Conservation (phyloP, 2,888 invertebrate species). For the Pachymerium ferrugineum region DNA sequence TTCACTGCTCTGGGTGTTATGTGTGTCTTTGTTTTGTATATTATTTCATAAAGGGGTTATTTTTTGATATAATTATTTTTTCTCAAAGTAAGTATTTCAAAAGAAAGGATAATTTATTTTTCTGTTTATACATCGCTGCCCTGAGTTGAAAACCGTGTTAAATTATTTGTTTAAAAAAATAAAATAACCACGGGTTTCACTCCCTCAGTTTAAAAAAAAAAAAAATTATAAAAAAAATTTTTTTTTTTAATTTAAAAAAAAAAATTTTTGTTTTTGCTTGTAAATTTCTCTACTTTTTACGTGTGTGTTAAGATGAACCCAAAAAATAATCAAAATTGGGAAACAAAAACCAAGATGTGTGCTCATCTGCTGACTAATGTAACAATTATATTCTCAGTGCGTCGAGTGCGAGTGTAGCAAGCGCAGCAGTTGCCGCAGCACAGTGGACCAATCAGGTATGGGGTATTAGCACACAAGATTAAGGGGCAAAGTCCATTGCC, state of each 20-base stretch:
- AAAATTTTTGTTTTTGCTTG: not conserved
- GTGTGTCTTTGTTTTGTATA: slow-evolving; percentile 41
- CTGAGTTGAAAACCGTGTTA: no score
- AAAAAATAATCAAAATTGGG: slow-evolving; percentile 20
- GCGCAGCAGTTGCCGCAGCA: slow-evolving; percentile 49
- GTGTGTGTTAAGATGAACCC: not conserved
- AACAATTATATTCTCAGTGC: slow-evolving; percentile 38
- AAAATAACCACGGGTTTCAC: no score
- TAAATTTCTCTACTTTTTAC: not conserved
- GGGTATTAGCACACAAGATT: slow-evolving; percentile 24
- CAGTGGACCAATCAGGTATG: slow-evolving; percentile 49
- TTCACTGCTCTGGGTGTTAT: slow-evolving; percentile 34
- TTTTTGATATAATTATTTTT: no score
- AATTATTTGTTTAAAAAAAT: no score
- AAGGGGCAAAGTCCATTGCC: slow-evolving; percentile 6
- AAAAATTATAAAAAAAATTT: not conserved
- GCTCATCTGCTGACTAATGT: slow-evolving; percentile 34
- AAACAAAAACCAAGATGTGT: slow-evolving; percentile 27
- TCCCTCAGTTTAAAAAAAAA: no score
- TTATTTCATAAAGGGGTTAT: not conserved
- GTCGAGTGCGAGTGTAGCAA: slow-evolving; percentile 41
- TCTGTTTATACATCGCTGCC: no score
- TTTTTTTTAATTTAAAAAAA: not conserved
- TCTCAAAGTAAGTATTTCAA: no score
- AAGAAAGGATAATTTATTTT: no score